Evolutionary conservation across 2,113 vertebrate genomes (phyloP).

Genomic region (Gobiocypris rarus): DNA sequence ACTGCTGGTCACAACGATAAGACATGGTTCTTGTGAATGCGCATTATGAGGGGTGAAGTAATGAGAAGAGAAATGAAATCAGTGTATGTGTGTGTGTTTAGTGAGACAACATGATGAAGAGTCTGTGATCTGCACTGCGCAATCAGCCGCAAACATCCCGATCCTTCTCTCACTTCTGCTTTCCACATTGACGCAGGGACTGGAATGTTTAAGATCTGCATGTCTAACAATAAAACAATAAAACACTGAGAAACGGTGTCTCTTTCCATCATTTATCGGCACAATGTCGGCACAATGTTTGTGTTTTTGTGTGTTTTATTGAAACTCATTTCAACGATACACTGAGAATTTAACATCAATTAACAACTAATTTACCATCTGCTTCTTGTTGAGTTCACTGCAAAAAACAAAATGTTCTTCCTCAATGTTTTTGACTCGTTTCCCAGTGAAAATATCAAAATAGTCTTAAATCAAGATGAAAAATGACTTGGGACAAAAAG

Average conservation of each 20-base stretch:
- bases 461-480: too few relatives aligned
- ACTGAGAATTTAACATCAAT: too few relatives aligned
- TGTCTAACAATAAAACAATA: background rate
- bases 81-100: background rate
- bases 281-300: too few relatives aligned
- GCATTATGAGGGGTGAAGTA: background rate
- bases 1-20: background rate
- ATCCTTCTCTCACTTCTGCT: conserved; percentile 63
- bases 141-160: conserved; percentile 36
- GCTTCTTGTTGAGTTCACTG: too few relatives aligned
- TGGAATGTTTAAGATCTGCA: background rate
- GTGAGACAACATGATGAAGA: conserved; percentile 25
- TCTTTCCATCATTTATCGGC: background rate
- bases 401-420: too few relatives aligned
- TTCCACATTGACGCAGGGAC: background rate
- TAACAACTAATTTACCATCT: too few relatives aligned
- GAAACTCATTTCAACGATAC: too few relatives aligned
- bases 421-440: too few relatives aligned
- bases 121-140: conserved; percentile 53
- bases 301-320: too few relatives aligned
- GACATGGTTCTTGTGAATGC: background rate
- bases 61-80: background rate
- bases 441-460: too few relatives aligned
- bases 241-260: background rate
- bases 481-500: too few relatives aligned